These are phyloP conservation scores for Gasterosteus aculeatus DNA, from an alignment of 2,113 vertebrate genomes.

Conservation along the genomic window DNA sequence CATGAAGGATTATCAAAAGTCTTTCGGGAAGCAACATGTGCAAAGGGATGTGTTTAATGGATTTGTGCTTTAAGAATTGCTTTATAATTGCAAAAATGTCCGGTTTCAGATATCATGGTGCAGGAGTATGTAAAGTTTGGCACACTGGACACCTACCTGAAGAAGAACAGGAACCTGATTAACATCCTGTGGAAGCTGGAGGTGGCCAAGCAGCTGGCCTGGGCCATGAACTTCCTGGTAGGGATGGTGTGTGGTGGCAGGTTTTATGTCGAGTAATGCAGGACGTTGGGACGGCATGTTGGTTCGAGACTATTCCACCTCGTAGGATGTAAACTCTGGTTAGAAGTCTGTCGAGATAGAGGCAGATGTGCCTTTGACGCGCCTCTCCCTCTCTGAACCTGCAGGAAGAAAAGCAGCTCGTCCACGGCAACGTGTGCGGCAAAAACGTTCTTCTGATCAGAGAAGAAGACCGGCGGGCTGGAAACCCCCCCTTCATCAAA, in stretches of 20 bases:
- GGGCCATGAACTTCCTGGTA: constrained; percentile 98
- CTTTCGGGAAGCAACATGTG: background rate
- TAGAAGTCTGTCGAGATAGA: background rate
- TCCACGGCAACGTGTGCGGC: constrained; percentile 94
- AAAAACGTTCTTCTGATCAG: constrained; percentile 95
- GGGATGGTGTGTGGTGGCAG: constrained; percentile 30
- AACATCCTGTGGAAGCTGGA: constrained; percentile 98
- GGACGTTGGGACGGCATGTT: background rate
- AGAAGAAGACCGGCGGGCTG: constrained; percentile 91
- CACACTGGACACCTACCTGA: constrained; percentile 94
- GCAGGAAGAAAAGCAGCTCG: constrained; percentile 93
- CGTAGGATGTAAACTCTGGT: background rate
- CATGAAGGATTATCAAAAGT: background rate
- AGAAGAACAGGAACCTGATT: constrained; percentile 90
- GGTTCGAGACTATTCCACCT: background rate
- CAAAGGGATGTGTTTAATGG: background rate
- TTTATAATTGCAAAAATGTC: background rate
- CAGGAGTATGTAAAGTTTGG: constrained; percentile 97
- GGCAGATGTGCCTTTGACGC: background rate
- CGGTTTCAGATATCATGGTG: constrained; percentile 91
- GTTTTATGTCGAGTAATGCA: background rate
- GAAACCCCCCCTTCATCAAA: constrained; percentile 95
- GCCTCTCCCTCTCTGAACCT: background rate
- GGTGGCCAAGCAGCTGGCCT: constrained; percentile 95
- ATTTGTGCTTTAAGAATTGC: background rate